Percentiles rank a stretch among this genome's conserved stretches.
Evolutionary conservation across 1,140 invertebrate species (phyloP).

Genomic region (Popillia japonica): DNA sequence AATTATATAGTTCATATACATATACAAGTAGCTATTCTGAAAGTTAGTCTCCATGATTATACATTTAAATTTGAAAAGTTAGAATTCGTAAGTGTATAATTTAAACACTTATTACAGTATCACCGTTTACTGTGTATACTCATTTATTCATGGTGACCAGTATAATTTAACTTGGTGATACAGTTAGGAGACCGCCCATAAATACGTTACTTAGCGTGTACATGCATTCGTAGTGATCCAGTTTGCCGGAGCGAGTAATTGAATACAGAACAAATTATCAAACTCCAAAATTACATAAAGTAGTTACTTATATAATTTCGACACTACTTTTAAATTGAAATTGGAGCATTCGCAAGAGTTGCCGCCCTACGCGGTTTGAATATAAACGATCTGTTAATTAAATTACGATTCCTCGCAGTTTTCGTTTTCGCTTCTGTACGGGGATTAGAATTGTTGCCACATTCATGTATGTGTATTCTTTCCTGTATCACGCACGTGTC

Average conservation of each 20-base stretch:
- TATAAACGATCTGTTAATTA: background rate
- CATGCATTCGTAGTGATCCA: background rate
- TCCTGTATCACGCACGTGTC: too few relatives aligned
- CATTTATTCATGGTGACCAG: too few relatives aligned
- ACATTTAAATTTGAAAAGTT: too few relatives aligned
- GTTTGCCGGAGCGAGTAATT: background rate
- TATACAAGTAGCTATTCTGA: too few relatives aligned
- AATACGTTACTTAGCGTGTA: background rate
- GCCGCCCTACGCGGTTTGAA: background rate
- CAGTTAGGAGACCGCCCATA: too few relatives aligned
- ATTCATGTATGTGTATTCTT: too few relatives aligned
- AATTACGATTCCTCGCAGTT: background rate
- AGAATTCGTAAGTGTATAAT: too few relatives aligned
- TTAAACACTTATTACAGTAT: too few relatives aligned
- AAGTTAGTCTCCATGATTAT: too few relatives aligned
- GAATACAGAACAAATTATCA: background rate
- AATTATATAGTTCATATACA: too few relatives aligned
- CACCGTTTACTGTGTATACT: too few relatives aligned
- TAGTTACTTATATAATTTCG: background rate
- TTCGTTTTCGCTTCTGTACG: background rate
- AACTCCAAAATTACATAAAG: background rate
- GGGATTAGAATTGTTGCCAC: background rate
- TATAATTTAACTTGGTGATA: too few relatives aligned
- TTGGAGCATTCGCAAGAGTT: background rate
- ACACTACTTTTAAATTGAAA: background rate